Evolutionary conservation across 2,113 vertebrate genomes (phyloP), one percentile per base, ranked within the genome.

Genomic region (Daubentonia madagascariensis): DNA sequence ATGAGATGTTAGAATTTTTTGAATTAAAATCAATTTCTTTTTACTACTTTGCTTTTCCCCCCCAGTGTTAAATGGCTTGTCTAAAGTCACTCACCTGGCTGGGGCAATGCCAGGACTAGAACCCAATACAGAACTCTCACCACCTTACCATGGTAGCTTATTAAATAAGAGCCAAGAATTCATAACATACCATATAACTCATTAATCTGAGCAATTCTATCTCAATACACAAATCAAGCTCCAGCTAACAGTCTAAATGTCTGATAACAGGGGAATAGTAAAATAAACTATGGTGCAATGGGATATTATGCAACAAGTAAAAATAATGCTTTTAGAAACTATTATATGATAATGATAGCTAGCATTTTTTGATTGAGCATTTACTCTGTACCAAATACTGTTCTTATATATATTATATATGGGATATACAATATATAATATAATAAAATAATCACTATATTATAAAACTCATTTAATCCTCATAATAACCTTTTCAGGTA

Each of bases 11-110:
- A 78, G 50, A 70, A 37, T 30, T 68, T 88, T 95, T 88, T 18
- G 1, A 89, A 83, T 85, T 89, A 45, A 80, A 93, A 83, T 85
- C 14, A 72, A 37, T 72, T 95, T 94, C n/a, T 94, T 35, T 95
- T 80, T 65, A 59, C 23, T 40, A 16, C 35, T 75, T 89, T 92
- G 11, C 18, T 88, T 79, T 85, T 50, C 73, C 22, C n/a, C 61
- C 59, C 12, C 8, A 23, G 1, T 22, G 25, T 73, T n/a, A 65
- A 80, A 63, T 43, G 40, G 8, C 30, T 80, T 80, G 28, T 50
- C 54, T 40, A 86, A 68, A 50, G 45, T 87, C 92, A 30, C 57
- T 59, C n/a, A 72, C 6, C 16, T 85, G 61, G 12, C 25, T 76
- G 37, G 37, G 23, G 5, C 23, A 61, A 30, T 59, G 35, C 17